These are phyloP conservation scores for Yponomeuta malinellus DNA, from an alignment of 2,888 invertebrate genomes.

Conservation along the genomic window DNA sequence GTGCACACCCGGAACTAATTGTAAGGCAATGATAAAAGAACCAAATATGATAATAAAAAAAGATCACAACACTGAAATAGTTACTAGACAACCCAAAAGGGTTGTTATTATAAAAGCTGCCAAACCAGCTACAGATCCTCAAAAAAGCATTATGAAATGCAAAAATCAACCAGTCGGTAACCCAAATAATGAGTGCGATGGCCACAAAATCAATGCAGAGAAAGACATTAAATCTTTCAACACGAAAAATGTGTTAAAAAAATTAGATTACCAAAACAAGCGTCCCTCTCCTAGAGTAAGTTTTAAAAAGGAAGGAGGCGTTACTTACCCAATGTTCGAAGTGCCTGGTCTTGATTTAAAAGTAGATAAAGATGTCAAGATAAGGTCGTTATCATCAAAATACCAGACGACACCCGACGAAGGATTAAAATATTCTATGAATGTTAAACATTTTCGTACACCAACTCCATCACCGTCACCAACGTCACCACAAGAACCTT, in stretches of 20 bases:
- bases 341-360: background rate
- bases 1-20: too few relatives aligned
- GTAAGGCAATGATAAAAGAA: too few relatives aligned
- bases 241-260: background rate
- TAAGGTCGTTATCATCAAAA: background rate
- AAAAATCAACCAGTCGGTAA: background rate
- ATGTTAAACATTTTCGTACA: too few relatives aligned
- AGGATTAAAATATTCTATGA: background rate
- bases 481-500: too few relatives aligned
- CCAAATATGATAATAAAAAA: too few relatives aligned
- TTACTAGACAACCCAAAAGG: too few relatives aligned
- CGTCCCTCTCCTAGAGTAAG: background rate
- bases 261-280: background rate
- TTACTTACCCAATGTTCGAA: background rate
- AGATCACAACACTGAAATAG: too few relatives aligned
- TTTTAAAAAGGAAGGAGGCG: background rate
- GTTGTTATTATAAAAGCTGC: background rate
- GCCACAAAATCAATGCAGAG: background rate
- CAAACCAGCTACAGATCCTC: background rate
- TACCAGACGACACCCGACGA: background rate
- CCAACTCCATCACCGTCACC: too few relatives aligned
- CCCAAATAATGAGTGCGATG: background rate
- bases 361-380: background rate
- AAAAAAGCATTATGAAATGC: background rate
- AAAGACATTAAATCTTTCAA: background rate